phyloP scores from a whole-genome alignment of 1,140 invertebrate genomes.

The Yoshiicerus persimilis region DNA sequence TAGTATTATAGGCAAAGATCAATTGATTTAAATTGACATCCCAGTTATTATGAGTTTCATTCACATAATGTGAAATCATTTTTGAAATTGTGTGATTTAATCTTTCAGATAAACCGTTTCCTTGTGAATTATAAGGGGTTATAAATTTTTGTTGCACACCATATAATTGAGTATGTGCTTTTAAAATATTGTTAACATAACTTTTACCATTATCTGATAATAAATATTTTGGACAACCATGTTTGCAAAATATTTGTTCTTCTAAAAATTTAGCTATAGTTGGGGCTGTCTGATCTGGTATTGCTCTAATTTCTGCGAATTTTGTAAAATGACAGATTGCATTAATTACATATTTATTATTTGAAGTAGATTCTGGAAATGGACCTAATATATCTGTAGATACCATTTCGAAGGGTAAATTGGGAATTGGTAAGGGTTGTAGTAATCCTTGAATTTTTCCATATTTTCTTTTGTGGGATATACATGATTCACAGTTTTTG shows the following conservation, averaged over 20 bases:
- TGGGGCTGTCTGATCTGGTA: constrained; percentile 52
- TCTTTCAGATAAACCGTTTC: not conserved
- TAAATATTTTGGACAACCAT: not conserved
- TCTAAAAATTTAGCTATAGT: constrained; percentile 24
- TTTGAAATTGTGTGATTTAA: not conserved
- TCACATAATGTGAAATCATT: not conserved
- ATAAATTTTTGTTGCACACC: not conserved
- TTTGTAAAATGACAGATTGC: constrained; percentile 54
- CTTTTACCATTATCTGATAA: not conserved
- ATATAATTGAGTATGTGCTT: not conserved
- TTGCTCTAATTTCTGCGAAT: constrained; percentile 51
- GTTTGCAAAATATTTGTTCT: not conserved
- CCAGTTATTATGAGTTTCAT: not conserved
- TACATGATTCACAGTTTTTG: not conserved
- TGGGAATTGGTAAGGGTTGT: constrained; percentile 50
- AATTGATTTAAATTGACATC: not conserved
- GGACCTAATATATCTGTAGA: constrained; percentile 52
- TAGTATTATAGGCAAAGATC: not conserved
- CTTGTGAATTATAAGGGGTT: not conserved
- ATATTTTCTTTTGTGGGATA: constrained; percentile 45
- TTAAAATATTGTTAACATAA: not conserved
- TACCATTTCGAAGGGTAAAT: constrained; percentile 46
- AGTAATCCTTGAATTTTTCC: constrained; percentile 46
- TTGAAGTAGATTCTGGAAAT: constrained; percentile 43
- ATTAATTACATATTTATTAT: constrained; percentile 52